phyloP scores from a whole-genome alignment of 2,113 vertebrate genomes.

The Orthonyx spaldingii region DNA sequence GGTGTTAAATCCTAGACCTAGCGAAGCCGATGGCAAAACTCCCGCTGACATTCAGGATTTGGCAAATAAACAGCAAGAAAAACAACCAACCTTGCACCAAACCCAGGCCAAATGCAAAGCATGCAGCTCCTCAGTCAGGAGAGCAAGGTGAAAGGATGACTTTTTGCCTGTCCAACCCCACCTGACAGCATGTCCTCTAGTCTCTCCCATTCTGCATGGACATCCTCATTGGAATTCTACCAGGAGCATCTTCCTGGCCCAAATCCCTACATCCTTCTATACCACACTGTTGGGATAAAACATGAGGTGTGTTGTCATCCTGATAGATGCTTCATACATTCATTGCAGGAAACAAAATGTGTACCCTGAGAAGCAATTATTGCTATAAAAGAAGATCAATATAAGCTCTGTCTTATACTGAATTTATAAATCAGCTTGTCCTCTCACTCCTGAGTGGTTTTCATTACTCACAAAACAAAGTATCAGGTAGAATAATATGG shows the following conservation, averaged over 20 bases:
- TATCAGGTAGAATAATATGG: background rate
- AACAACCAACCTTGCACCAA: background rate
- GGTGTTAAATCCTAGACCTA: background rate
- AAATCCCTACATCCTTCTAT: background rate
- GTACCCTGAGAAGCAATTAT: slow-evolving; percentile 1
- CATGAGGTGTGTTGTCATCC: background rate
- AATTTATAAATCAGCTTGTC: background rate
- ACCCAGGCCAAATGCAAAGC: background rate
- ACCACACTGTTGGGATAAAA: background rate
- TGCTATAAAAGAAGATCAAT: slow-evolving; percentile 2
- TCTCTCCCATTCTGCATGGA: background rate
- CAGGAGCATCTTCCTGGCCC: background rate
- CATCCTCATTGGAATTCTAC: background rate
- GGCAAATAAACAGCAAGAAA: background rate
- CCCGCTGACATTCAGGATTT: background rate
- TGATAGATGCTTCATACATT: background rate
- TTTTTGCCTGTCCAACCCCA: background rate
- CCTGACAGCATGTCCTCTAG: background rate
- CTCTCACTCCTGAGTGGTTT: background rate
- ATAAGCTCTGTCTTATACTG: background rate
- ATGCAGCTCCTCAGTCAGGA: background rate
- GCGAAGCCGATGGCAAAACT: background rate
- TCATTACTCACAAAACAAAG: background rate
- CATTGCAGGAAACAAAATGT: background rate
- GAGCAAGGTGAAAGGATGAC: background rate